Evolutionary conservation across 2,888 invertebrate species (phyloP).

Genomic region (Linnaemya tessellans): DNA sequence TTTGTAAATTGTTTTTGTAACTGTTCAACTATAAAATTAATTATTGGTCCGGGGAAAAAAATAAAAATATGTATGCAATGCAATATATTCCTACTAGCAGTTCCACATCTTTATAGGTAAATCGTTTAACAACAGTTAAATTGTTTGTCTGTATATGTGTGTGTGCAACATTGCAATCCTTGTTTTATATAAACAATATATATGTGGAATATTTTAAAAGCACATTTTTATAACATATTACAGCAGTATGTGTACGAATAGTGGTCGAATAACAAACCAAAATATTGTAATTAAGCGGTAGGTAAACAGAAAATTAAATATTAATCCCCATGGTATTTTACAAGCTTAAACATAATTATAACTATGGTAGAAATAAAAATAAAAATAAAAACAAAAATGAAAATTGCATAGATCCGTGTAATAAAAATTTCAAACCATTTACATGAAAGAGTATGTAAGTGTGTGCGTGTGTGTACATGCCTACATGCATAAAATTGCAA

Average conservation of each 20-base stretch:
- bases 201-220: background rate
- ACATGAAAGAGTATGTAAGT: background rate
- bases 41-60: constrained; percentile 45
- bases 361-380: constrained; percentile 28
- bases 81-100: constrained; percentile 2
- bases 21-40: constrained; percentile 67
- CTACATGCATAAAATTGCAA: too few relatives aligned
- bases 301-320: constrained; percentile 76
- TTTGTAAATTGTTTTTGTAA: constrained; percentile 57
- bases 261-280: constrained; percentile 73
- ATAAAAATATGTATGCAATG: constrained; percentile 10
- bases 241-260: constrained; percentile 52
- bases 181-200: background rate
- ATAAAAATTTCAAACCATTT: background rate
- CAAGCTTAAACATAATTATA: constrained; percentile 74
- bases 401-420: background rate
- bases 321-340: constrained; percentile 74
- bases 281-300: constrained; percentile 75
- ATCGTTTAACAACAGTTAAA: background rate
- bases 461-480: background rate
- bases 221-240: constrained; percentile 42
- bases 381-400: background rate
- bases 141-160: background rate
- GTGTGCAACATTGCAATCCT: background rate
- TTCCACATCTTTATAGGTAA: background rate